Base-by-base conservation (phyloP, 2,113 vertebrate species). In the Empidonax traillii region DNA sequence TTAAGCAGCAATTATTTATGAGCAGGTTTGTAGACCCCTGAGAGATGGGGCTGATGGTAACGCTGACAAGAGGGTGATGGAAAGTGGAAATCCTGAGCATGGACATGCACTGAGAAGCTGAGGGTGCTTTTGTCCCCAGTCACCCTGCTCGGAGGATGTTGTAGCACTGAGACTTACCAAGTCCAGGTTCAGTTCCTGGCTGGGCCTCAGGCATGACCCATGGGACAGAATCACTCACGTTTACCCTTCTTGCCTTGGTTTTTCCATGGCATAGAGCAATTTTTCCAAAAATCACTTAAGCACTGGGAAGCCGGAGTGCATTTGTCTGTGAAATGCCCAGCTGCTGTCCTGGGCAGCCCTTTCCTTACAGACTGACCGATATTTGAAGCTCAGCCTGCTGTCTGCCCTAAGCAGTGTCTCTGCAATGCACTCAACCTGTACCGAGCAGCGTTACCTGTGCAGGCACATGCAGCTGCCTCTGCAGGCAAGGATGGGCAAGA, bases 151-250 rank as follows among this genome's bases (percentile, higher is more conserved):
- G 61, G 56, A 81, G 77, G 52, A 23, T n/a, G 13, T 37, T 1
- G 0, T 22, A 28, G 47, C 14, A 9, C 44, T 62, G 85, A 51
- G 66, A 55, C 65, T 37, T 24, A 11, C 37, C 86, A 49, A 69
- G 44, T 24, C n/a, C 24, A 30, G 15, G 7, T 78, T 84, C 37
- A 17, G 65, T 62, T 91, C 68, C 69, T 69, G 53, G 24, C 37
- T 2, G 0, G 5, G 49, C 59, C 49, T 66, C 35, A 19, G 56
- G 8, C 7, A 1, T 35, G 25, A 14, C 52, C 43, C 25, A 1
- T 14, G 59, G 87, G 47, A 22, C 21, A 63, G 84, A 68, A 28
- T 18, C 1, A 1, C 31, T 85, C 33, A 2, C 3, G 0, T 67
- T 68, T 63, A 31, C 33, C 22, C 35, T 53, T 78, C 53, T 85